These are phyloP conservation scores for Urosaurus nigricauda DNA, from an alignment of 2,797 vertebrate species.

Conservation along the genomic window DNA sequence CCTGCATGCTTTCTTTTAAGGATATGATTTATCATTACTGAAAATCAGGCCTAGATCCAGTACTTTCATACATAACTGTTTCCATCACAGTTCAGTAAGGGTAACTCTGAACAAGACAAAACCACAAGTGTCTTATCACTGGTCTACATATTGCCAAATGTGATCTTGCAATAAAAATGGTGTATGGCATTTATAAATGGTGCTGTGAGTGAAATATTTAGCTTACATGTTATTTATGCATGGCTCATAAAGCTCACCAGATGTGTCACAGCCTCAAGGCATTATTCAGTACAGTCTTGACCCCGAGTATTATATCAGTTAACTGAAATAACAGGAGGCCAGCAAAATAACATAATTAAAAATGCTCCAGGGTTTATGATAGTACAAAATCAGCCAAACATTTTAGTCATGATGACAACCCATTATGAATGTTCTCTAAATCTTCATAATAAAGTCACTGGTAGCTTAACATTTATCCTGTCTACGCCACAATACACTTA, in stretches of 20 bases:
- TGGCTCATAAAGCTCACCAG: slow-evolving; percentile 56
- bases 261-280: slow-evolving; percentile 42
- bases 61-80: neutral
- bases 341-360: slow-evolving; percentile 42
- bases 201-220: slow-evolving; percentile 59
- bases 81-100: neutral
- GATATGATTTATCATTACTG: neutral
- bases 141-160: slow-evolving; percentile 18
- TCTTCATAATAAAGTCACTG: neutral
- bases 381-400: slow-evolving; percentile 26
- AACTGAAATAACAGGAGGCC: slow-evolving; percentile 26
- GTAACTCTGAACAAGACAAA: neutral
- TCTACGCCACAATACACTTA: neutral
- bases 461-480: neutral
- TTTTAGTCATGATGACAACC: neutral
- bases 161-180: slow-evolving; percentile 58
- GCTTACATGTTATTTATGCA: slow-evolving; percentile 51
- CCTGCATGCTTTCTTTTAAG: too few relatives aligned
- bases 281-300: slow-evolving; percentile 50
- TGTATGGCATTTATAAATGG: slow-evolving; percentile 54
- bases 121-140: slow-evolving; percentile 8
- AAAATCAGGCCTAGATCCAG: neutral
- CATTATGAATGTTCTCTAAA: neutral
- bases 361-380: neutral
- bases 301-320: slow-evolving; percentile 33